Evolutionary conservation across 1,140 invertebrate genomes (phyloP), one percentile per base, ranked within the genome.

Genomic region (Portunus trituberculatus): DNA sequence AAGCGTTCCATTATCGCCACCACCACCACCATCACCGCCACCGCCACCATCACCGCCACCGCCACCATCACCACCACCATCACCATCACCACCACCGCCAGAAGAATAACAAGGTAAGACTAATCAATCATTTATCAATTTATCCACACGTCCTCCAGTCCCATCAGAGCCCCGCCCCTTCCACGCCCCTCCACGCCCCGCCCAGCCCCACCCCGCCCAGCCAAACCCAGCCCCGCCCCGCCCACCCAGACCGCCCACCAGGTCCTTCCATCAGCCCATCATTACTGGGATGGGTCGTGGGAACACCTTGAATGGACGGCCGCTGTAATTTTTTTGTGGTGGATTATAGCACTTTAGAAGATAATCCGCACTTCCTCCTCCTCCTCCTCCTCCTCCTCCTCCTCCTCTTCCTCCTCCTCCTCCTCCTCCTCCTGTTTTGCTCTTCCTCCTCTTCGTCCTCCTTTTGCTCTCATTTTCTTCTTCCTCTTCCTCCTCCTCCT

Each of bases 261-360:
- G 20, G n/a, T n/a, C 67, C 20, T 76, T 76, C 20, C 89, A 91
- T 91, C 89, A 91, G 29, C 46, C 45, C 10, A 28, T 91, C 48
- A 91, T 91, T 91, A 91, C 59, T 25, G 20, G 39, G 48, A 89
- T 89, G 88, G 88, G 32, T 46, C 14, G 39, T 48, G 88, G 28
- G 45, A 89, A 89, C 88, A 46, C 88, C 88, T 89, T 0, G 88
- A 31, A 10, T 8, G 10, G 88, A 46, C 88, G 8, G 20, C 32
- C 4, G 20, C 88, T 48, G 28, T 46, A 89, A 89, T 89, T 89
- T 46, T 39, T 39, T n/a, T 48, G 45, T 29, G n/a, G 48, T 89
- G 45, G 88, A 89, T 89, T 89, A 89, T 48, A 20, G 7, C 45
- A 16, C 25, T 29, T 29, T 46, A 89, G 88, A 12, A 89, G 88